Base-by-base conservation (phyloP, 1,140 invertebrate genomes). In the Tetragonula clypearis region DNA sequence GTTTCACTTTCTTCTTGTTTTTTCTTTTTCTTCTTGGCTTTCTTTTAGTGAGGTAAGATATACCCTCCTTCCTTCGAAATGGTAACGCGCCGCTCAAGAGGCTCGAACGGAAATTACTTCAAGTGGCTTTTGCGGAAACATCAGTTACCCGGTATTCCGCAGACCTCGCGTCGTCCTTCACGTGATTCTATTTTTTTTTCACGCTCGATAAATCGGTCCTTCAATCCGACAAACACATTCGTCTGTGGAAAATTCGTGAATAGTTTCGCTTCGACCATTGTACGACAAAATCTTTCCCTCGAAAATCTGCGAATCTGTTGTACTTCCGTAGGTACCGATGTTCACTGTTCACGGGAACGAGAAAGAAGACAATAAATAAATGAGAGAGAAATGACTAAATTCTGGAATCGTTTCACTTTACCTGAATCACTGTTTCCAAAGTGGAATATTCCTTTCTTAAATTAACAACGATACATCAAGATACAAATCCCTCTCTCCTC, bases 41-140 rank as follows among this genome's bases (percentile, higher is more conserved):
- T 55, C 56, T 86, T 79, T 87, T 88, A 86, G 89, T 80, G 79
- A 86, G 77, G 35, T 89, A 88, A 86, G 79, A 81, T 86, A 81
- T 86, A 90, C 88, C 87, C 78, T 21, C 82, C 89, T 82, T 73
- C 17, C 75, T 60, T 85, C 81, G 82, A 87, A 87, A 85, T 76
- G 75, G 84, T 75, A 82, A 87, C 86, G 89, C 72, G 84, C 78
- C 68, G 77, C 81, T 89, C 77, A 75, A 90, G 88, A 78, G 82
- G 80, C 78, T 76, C 26, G 79, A 89, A 80, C 92, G 92, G 92
- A 92, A 93, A 92, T 86, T 66, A 82, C 82, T 90, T 92, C 87
- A 86, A 92, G 92, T 93, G 92, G 89, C 65, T 79, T 86, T 91
- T 91, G 81, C 87, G 91, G 92, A 93, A 91, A 88, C 89, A 84